Evolutionary conservation across 1,140 invertebrate species (phyloP), one percentile per base, ranked within the genome.

Genomic region (Branchinecta lynchi): DNA sequence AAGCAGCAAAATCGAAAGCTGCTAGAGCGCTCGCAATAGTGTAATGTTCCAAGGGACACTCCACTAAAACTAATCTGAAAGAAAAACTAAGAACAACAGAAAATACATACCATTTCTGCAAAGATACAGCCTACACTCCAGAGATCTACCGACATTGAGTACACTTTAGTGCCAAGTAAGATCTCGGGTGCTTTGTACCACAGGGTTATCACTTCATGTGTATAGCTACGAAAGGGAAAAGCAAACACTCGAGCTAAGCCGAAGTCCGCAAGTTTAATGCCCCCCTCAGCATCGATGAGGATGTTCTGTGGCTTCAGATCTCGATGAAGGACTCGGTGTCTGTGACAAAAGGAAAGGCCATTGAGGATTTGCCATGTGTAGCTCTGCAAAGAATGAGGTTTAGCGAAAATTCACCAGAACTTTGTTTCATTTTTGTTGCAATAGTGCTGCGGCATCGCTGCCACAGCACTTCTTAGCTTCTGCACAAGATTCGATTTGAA

Each of bases 171-270:
- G 20, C 94, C 94, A 7, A 98, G 80, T 66, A 98, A 80, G 74
- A 98, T 90, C 81, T 98, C 95, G 5, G 95, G 95, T 7, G 95
- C 90, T 74, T 94, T 82, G 80, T 98, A 98, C 94, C 94, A 98
- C 66, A 98, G 81, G 7, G 95, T 98, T 0, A 98, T 88, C 8
- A 98, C 93, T 82, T 96, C 92, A 78, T 95, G 92, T 0, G 92
- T 95, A 75, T 92, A 95, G 5, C 86, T 86, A 66, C 89, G 81
- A 70, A 93, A 84, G 8, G 92, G 93, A 43, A 95, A 79, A 60
- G 85, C 86, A 79, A 93, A 93, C 7, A 86, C 85, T 70, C 92
- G 81, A 1, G 90, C 90, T 60, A 94, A 79, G 43, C 92, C 92
- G 81, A 96, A 95, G 81, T 96, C 92, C 3, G 91, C 92, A 65